phyloP scores from a whole-genome alignment of 2,888 invertebrate genomes.

The Cheiracanthium punctorium region DNA sequence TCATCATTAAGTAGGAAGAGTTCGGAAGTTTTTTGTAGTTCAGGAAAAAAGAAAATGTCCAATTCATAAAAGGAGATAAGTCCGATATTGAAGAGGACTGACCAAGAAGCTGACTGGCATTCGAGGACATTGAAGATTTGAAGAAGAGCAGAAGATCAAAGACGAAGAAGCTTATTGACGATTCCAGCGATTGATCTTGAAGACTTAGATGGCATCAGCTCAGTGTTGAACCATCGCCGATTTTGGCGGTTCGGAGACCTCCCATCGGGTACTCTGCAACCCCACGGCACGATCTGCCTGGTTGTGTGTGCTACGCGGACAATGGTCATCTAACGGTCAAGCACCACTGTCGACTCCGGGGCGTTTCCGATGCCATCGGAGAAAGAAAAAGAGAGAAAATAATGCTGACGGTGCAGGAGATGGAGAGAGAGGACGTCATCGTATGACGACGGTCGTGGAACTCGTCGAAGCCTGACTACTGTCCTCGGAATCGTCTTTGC shows the following conservation, averaged over 20 bases:
- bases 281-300: not conserved
- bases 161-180: not conserved
- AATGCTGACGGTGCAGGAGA: not conserved
- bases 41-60: no score
- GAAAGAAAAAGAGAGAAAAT: conserved; percentile 12
- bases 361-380: conserved; percentile 38
- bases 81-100: no score
- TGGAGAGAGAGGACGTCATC: conserved; percentile 6
- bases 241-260: no score
- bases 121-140: no score
- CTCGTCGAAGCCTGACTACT: not conserved
- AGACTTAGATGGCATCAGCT: conserved; percentile 41
- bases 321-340: not conserved
- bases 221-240: conserved; percentile 9
- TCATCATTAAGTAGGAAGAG: not conserved
- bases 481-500: conserved; percentile 74
- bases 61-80: no score
- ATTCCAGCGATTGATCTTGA: not conserved
- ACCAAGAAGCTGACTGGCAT: no score
- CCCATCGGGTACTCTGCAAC: not conserved
- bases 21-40: no score
- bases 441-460: conserved; percentile 22
- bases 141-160: no score
- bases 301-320: not conserved
- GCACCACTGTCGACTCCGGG: conserved; percentile 7